Percentiles rank a stretch among this genome's conserved stretches.
phyloP scores from a whole-genome alignment of 2,797 vertebrate species.

The Ctenochaetus hawaiiensis region DNA sequence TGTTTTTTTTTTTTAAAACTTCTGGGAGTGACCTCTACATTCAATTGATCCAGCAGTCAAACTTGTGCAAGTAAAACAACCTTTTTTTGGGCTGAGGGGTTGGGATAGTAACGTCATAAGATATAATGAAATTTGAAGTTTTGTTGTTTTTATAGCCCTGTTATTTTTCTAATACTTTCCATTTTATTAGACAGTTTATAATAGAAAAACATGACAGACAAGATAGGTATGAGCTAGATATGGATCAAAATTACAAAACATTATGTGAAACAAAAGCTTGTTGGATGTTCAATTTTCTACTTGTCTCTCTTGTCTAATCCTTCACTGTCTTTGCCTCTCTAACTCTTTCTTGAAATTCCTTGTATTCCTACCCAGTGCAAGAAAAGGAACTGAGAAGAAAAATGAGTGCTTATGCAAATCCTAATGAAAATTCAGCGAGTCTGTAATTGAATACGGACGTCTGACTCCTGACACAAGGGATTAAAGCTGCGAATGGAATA shows the following conservation, averaged over 20 bases:
- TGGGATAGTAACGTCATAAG: too few relatives aligned
- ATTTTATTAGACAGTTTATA: background rate
- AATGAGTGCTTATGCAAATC: constrained; percentile 55
- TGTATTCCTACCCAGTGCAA: background rate
- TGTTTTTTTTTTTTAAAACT: too few relatives aligned
- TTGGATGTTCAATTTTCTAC: constrained; percentile 31
- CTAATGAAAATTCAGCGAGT: constrained; percentile 61
- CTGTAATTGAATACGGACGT: constrained; percentile 73
- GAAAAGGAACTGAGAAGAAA: constrained; percentile 38
- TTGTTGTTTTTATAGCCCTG: too few relatives aligned
- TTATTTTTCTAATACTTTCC: too few relatives aligned
- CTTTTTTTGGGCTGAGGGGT: too few relatives aligned
- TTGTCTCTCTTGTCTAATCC: constrained; percentile 26
- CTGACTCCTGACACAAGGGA: constrained; percentile 49
- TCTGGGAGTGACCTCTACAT: too few relatives aligned
- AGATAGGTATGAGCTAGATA: constrained; percentile 1
- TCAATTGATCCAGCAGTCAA: too few relatives aligned
- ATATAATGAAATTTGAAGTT: background rate
- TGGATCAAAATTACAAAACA: constrained; percentile 6
- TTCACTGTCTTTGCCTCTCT: constrained; percentile 7
- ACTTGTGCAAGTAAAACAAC: too few relatives aligned
- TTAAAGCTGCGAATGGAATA: constrained; percentile 56
- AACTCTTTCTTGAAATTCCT: constrained; percentile 4
- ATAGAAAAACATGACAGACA: constrained; percentile 4
- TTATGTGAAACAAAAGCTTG: constrained; percentile 27